Evolutionary conservation across 1,140 invertebrate genomes (phyloP).

Genomic region (Ephestia elutella): DNA sequence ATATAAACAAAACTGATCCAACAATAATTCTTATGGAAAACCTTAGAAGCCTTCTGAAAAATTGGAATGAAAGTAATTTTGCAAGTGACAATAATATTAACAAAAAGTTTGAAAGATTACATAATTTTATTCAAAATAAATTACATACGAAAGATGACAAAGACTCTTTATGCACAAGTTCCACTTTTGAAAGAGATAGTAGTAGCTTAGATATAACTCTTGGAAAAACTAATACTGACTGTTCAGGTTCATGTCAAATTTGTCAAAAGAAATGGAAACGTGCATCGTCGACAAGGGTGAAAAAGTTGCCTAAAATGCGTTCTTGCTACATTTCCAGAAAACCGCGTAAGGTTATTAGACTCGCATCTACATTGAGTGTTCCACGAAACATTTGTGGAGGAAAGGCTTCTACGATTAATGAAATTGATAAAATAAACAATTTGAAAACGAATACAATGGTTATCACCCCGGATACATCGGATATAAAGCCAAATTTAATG

Average conservation of each 20-base stretch:
- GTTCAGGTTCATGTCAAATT: conserved; percentile 10
- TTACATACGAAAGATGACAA: conserved; percentile 21
- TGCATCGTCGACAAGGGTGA: not conserved
- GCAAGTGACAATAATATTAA: conserved; percentile 40
- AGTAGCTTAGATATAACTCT: conserved; percentile 7
- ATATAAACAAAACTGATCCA: conserved; percentile 33
- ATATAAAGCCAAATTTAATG: not conserved
- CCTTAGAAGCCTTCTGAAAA: conserved; percentile 43
- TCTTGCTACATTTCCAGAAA: not conserved
- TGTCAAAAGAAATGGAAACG: conserved; percentile 12
- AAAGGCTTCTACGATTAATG: not conserved
- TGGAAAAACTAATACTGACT: not conserved
- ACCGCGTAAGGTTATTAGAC: not conserved
- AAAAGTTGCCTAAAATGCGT: not conserved
- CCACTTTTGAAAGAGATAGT: conserved; percentile 34
- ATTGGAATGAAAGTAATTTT: conserved; percentile 50
- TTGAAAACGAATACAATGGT: not conserved
- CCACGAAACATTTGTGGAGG: conserved; percentile 33
- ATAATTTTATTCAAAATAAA: conserved; percentile 45
- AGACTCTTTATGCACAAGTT: conserved; percentile 39
- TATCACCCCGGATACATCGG: not conserved
- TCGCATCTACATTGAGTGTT: conserved; percentile 52
- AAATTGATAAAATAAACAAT: conserved; percentile 5
- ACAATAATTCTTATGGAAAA: conserved; percentile 47
- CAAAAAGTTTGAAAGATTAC: conserved; percentile 39